Conservation (phyloP, 2,888 invertebrate genomes). For the Gibbula magus region DNA sequence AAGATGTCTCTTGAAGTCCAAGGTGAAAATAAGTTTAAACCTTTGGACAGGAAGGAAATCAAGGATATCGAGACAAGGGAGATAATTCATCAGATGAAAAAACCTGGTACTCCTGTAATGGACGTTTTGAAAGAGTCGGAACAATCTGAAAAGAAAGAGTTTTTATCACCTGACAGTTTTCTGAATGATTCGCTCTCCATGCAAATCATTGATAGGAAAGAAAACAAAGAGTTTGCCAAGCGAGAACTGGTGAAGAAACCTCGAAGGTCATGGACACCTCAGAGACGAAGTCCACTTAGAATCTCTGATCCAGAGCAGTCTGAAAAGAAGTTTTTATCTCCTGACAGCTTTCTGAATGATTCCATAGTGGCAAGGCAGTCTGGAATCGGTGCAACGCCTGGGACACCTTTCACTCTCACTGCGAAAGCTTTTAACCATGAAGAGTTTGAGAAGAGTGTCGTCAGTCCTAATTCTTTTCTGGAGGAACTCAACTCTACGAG, state of each 20-base stretch:
- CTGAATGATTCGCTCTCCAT: slow-evolving; percentile 34
- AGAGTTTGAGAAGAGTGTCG: slow-evolving; percentile 20
- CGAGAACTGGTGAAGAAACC: background rate
- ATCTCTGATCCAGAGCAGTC: background rate
- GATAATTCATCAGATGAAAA: background rate
- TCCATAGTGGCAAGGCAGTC: slow-evolving; percentile 16
- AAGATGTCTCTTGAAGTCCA: background rate
- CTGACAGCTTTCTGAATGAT: slow-evolving; percentile 42
- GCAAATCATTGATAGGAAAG: background rate
- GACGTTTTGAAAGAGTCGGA: background rate
- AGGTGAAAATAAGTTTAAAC: background rate
- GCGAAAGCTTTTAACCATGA: slow-evolving; percentile 31
- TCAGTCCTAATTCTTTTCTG: slow-evolving; percentile 60
- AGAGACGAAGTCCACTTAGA: background rate
- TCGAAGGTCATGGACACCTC: background rate
- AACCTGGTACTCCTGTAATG: background rate
- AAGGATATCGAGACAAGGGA: background rate
- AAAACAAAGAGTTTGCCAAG: background rate
- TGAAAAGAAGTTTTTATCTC: slow-evolving; percentile 28
- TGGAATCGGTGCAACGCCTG: background rate
- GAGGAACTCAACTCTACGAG: slow-evolving; percentile 47
- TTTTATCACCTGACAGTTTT: slow-evolving; percentile 38
- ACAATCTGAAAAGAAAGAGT: slow-evolving; percentile 3
- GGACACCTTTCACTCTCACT: slow-evolving; percentile 17
- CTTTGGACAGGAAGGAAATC: background rate